Percentiles rank a stretch among this genome's conserved stretches.
Evolutionary conservation across 2,797 vertebrate species (phyloP).

Genomic region (Crax fasciolata): DNA sequence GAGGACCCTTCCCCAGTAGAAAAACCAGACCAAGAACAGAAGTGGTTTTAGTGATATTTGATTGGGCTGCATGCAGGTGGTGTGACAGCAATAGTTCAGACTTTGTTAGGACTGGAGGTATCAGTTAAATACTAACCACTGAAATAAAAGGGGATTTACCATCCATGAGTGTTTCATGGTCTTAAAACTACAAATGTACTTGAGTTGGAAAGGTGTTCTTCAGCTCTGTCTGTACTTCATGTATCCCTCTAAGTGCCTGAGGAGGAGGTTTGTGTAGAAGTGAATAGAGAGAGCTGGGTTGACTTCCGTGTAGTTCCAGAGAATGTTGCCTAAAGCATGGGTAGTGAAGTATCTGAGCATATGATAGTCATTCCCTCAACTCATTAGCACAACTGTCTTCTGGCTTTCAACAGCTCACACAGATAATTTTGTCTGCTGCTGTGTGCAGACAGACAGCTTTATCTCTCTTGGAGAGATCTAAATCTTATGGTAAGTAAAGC

Average conservation of each 20-base stretch:
- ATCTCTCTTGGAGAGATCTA: conserved; percentile 36
- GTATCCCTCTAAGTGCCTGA: neutral
- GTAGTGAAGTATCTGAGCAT: conserved; percentile 7
- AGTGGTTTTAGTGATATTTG: neutral
- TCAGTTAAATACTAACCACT: neutral
- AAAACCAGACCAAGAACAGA: neutral
- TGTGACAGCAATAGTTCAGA: neutral
- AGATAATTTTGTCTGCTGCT: conserved; percentile 34
- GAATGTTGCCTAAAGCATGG: neutral
- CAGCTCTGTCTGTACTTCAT: neutral
- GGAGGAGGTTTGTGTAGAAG: neutral
- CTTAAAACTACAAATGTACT: neutral
- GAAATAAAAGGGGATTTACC: neutral
- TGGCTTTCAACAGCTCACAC: conserved; percentile 7
- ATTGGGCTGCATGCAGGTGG: neutral
- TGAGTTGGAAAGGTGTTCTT: neutral
- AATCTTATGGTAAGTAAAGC: conserved; percentile 18
- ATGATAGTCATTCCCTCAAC: conserved; percentile 65
- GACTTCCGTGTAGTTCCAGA: neutral
- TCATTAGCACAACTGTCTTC: conserved; percentile 31
- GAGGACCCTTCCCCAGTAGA: rapidly evolving
- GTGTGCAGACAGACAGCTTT: conserved; percentile 27
- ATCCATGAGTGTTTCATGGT: neutral
- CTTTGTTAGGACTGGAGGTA: neutral
- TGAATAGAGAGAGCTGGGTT: neutral